phyloP scores from a whole-genome alignment of 2,888 invertebrate species.

The Campoplex capitator region DNA sequence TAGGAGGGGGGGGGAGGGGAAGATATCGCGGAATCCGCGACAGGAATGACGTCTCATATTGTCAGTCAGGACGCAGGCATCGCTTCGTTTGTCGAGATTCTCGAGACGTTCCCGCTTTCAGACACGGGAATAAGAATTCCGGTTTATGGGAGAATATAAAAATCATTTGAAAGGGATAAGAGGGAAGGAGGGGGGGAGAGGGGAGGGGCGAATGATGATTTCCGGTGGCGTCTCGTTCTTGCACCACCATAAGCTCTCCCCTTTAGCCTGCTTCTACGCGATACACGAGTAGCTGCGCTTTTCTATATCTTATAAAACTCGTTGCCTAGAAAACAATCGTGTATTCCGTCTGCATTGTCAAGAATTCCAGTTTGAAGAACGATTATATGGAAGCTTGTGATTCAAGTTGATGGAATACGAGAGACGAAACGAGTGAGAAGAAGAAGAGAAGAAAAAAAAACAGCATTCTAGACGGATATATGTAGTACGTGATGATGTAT shows the following conservation, averaged over 20 bases:
- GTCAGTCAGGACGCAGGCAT: conserved; percentile 72
- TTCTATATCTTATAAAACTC: neutral
- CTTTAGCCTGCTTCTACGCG: conserved; percentile 21
- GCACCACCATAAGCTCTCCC: conserved; percentile 48
- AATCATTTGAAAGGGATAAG: conserved; percentile 49
- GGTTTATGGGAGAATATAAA: conserved; percentile 77
- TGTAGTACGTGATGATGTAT: conserved; percentile 48
- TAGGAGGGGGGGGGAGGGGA: conserved; percentile 36
- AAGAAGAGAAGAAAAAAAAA: too few species aligned
- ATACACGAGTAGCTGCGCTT: conserved; percentile 34
- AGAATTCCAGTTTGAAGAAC: conserved; percentile 74
- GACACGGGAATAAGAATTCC: conserved; percentile 73
- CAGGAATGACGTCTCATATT: conserved; percentile 71
- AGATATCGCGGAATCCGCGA: conserved; percentile 61
- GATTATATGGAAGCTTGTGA: conserved; percentile 51
- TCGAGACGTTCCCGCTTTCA: conserved; percentile 49
- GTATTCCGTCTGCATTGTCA: conserved; percentile 78
- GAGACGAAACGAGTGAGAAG: conserved; percentile 45
- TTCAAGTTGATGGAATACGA: conserved; percentile 46
- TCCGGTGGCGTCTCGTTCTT: conserved; percentile 82
- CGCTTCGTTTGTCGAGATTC: conserved; percentile 53
- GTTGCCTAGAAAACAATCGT: conserved; percentile 75
- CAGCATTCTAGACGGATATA: conserved; percentile 11
- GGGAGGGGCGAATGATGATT: conserved; percentile 77
- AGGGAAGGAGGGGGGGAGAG: neutral